These are phyloP conservation scores for Pipa parva DNA, from an alignment of 2,113 vertebrate species.

Conservation along the genomic window DNA sequence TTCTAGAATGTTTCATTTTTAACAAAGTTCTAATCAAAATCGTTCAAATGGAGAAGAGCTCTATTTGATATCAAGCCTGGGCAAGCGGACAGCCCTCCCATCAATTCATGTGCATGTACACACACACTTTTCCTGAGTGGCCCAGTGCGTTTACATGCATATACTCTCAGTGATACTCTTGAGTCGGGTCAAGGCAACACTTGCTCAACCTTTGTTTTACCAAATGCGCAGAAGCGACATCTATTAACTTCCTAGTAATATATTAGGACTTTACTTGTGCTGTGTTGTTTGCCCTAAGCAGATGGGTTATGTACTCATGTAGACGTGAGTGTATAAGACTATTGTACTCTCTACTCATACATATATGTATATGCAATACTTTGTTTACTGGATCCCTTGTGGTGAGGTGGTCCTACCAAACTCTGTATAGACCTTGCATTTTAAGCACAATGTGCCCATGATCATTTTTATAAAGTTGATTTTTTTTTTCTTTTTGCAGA, in stretches of 20 bases:
- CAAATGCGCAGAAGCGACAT: neutral
- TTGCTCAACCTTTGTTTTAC: no score
- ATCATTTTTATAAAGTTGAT: conserved; percentile 71
- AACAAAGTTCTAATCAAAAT: no score
- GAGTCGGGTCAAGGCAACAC: no score
- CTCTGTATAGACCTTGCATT: conserved; percentile 85
- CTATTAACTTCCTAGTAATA: neutral
- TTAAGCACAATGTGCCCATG: conserved; percentile 96
- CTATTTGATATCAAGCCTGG: no score
- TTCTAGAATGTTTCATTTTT: no score
- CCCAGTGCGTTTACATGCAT: no score
- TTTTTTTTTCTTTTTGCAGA: conserved; percentile 68
- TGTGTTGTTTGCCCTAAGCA: conserved; percentile 45
- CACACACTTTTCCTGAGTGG: no score
- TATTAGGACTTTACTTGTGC: conserved; percentile 30
- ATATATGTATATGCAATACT: conserved; percentile 92
- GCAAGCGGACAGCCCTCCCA: no score
- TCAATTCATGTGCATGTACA: no score
- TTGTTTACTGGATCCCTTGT: conserved; percentile 81
- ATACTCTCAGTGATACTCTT: no score
- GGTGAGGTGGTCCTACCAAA: conserved; percentile 65
- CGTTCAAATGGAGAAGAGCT: no score
- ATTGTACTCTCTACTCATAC: conserved; percentile 5
- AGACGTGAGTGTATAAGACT: conserved; percentile 50
- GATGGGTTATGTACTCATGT: conserved; percentile 65